These are phyloP conservation scores for Poeciliopsis retropinna DNA, from an alignment of 2,113 vertebrate genomes.

Conservation along the genomic window DNA sequence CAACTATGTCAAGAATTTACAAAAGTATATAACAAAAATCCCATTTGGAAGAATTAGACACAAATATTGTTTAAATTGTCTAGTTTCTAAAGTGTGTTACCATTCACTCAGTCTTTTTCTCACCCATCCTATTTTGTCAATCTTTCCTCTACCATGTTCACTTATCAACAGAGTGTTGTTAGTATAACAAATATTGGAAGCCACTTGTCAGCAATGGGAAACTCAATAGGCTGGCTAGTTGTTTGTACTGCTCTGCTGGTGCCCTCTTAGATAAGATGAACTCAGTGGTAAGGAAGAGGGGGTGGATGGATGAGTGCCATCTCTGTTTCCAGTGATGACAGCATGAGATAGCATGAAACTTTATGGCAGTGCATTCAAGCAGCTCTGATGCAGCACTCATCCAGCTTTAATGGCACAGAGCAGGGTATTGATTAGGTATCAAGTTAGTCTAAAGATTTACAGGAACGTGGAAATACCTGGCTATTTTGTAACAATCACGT, in stretches of 20 bases:
- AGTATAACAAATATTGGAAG: slow-evolving; percentile 36
- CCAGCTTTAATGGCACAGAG: neutral
- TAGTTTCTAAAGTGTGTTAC: neutral
- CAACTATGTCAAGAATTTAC: too few species aligned
- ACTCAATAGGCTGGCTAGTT: slow-evolving; percentile 18
- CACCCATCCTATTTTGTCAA: neutral
- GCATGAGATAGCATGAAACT: slow-evolving; percentile 48
- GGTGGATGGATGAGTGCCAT: slow-evolving; percentile 25
- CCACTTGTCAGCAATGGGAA: slow-evolving; percentile 39
- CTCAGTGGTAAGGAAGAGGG: slow-evolving; percentile 5
- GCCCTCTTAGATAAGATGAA: slow-evolving; percentile 48
- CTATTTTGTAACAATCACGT: slow-evolving; percentile 28
- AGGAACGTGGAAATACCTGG: slow-evolving; percentile 9
- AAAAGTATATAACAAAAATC: neutral
- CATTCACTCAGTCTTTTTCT: slow-evolving; percentile 1
- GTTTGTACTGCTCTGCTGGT: slow-evolving; percentile 41
- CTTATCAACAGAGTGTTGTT: neutral
- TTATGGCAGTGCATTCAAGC: slow-evolving; percentile 15
- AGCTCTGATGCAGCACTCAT: slow-evolving; percentile 6
- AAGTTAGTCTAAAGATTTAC: slow-evolving; percentile 2
- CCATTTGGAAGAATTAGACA: neutral
- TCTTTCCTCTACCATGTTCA: neutral
- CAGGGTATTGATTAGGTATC: neutral
- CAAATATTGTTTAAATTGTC: neutral
- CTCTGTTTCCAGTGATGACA: slow-evolving; percentile 63